Evolutionary conservation across 2,113 vertebrate genomes (phyloP).

Genomic region (Danio rerio): DNA sequence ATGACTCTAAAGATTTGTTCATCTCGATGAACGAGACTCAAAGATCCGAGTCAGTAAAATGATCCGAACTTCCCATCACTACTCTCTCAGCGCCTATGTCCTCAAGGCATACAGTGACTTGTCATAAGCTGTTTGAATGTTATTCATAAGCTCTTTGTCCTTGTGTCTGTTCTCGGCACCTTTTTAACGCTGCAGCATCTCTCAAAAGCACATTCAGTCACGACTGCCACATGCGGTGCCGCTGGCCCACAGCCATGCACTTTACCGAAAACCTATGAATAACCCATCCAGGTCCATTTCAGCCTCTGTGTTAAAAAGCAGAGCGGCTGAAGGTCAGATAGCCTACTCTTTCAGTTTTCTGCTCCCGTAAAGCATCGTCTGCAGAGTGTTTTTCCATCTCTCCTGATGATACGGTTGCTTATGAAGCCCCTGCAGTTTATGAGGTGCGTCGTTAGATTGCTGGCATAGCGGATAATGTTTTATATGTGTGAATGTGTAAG

Average conservation of each 20-base stretch:
- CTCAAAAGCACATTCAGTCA: constrained; percentile 67
- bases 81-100: neutral
- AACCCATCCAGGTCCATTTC: constrained; percentile 60
- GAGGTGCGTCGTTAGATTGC: neutral
- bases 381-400: neutral
- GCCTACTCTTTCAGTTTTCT: constrained; percentile 50
- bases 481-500: neutral
- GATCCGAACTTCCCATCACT: no score
- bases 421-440: constrained; percentile 24
- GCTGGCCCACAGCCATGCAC: constrained; percentile 62
- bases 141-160: constrained; percentile 65
- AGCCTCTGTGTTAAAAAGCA: constrained; percentile 62
- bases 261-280: constrained; percentile 65
- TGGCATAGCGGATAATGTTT: neutral
- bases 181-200: constrained; percentile 70
- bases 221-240: constrained; percentile 42
- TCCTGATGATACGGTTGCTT: constrained; percentile 34
- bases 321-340: constrained; percentile 46
- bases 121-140: constrained; percentile 48
- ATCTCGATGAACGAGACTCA: no score
- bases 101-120: neutral
- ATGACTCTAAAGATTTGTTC: no score
- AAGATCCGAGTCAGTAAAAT: no score
- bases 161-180: constrained; percentile 72
- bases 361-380: constrained; percentile 24